phyloP scores from a whole-genome alignment of 37 sponge, comb jelly and placozoan genomes.

The Theonella swinhoei region DNA sequence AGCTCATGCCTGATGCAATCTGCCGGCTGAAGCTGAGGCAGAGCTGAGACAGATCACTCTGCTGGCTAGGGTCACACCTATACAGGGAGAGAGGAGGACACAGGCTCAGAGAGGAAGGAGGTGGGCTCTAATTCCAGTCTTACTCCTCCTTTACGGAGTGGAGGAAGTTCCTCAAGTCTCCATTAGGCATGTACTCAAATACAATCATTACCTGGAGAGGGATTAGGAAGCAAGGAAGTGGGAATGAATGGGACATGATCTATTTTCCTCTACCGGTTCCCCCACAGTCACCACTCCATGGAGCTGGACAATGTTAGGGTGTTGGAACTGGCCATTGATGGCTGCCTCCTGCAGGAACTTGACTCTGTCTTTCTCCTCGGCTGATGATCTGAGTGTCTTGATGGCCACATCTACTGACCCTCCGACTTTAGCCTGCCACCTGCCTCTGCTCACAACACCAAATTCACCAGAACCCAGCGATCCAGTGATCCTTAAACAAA shows the following conservation, averaged over 20 bases:
- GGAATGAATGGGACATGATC: too few relatives aligned
- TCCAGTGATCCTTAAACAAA: neutral
- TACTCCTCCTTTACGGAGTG: conserved; percentile 3
- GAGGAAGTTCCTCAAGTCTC: conserved; percentile 57
- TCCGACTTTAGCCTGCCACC: conserved; percentile 10
- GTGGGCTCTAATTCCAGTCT: neutral
- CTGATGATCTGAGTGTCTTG: conserved; percentile 15
- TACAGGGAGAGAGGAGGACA: neutral
- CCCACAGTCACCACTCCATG: conserved; percentile 61
- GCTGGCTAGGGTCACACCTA: neutral
- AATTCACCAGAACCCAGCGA: conserved; percentile 47
- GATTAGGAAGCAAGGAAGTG: too few relatives aligned
- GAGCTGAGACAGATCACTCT: neutral
- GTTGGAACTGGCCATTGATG: conserved; percentile 33
- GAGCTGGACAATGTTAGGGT: conserved; percentile 43
- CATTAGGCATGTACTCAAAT: conserved; percentile 62
- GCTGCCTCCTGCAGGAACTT: conserved; percentile 64
- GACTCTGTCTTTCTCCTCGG: conserved; percentile 35
- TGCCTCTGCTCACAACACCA: conserved; percentile 32
- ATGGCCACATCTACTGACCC: conserved; percentile 31
- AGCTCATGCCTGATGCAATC: neutral
- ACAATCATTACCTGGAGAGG: conserved; percentile 77
- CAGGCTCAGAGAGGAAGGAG: neutral
- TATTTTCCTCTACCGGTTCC: conserved; percentile 40
- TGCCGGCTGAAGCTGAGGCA: conserved; percentile 1